A percentile compares a stretch with the other conserved stretches of the same genome.
Evolutionary conservation across 2,113 vertebrate species (phyloP).

Genomic region (Corythaeola cristata): DNA sequence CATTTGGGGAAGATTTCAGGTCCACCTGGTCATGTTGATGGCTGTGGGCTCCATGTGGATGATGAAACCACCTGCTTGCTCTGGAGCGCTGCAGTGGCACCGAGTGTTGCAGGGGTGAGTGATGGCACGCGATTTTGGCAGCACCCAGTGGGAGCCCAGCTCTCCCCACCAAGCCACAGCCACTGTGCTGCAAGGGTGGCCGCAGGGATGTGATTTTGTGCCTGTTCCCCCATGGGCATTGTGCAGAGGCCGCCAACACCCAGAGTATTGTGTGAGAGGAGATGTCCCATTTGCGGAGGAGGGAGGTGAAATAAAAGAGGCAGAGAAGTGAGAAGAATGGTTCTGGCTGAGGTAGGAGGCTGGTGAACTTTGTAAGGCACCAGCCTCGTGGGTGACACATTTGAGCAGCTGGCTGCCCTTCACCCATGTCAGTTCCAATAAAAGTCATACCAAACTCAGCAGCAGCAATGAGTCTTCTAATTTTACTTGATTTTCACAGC

Average conservation of each 20-base stretch:
- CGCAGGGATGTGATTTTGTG: not conserved
- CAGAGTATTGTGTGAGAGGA: not conserved
- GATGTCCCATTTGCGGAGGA: not conserved
- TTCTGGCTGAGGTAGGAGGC: not conserved
- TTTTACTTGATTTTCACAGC: not conserved
- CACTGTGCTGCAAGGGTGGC: not conserved
- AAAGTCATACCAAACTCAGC: not conserved
- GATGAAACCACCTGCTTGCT: not conserved
- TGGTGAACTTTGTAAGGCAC: not conserved
- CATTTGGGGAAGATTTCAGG: not conserved
- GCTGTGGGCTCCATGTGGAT: not conserved
- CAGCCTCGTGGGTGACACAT: rapidly evolving
- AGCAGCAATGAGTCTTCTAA: not conserved
- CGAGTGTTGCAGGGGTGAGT: rapidly evolving
- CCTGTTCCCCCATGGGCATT: not conserved
- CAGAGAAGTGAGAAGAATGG: not conserved
- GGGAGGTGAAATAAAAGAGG: not conserved
- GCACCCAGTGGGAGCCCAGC: not conserved
- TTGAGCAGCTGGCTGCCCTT: not conserved
- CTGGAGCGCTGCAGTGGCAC: not conserved
- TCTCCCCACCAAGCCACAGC: not conserved
- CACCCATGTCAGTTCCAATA: not conserved
- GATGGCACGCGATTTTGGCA: rapidly evolving
- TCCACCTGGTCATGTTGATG: not conserved
- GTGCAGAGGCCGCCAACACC: not conserved